Evolutionary conservation across 2,113 vertebrate species (phyloP), one percentile per base, ranked within the genome.

Genomic region (Poeciliopsis prolifica): DNA sequence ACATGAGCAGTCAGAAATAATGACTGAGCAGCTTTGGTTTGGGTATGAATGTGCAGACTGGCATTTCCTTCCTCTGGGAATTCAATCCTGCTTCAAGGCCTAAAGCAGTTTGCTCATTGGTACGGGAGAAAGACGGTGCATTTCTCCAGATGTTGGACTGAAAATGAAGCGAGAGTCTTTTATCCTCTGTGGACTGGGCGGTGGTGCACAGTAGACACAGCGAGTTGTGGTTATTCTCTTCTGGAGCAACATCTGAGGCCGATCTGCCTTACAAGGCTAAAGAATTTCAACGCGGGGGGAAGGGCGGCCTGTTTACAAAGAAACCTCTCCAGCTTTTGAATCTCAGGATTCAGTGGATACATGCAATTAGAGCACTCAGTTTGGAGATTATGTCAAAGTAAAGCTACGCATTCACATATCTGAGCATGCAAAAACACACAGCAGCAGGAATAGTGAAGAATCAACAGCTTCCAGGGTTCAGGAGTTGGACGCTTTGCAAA

Each of bases 221-320:
- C 8, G 1, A 70, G 62, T 78, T 68, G 63, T 11, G 70, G 51
- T 83, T 86, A 61, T 82, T 83, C 75, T 81, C 73, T 40, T 72
- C 72, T 28, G 74, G 65, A 87, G 72, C 81, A 37, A 69, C 83
- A 81, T 80, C 81, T 86, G 70, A 87, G 82, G 83, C 68, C 64
- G 70, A 84, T 88, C 82, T 87, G 71, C 90, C 90, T 74, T 92
- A 93, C 88, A 92, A 90, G 91, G 91, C 82, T 68, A 84, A 90
- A 89, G 92, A 92, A 93, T 93, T 87, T 85, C 44, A 90, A 81
- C 76, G 89, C 75, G 80, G 86, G 86, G 85, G 67, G 73, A 80
- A 58, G 82, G 86, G 68, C 60, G 54, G 60, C 75, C 67, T 64
- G 70, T 48, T 78, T 5, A 48, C 60, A 78, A 72, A 80, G 77